Evolutionary conservation across 2,888 invertebrate species (phyloP).

Genomic region (Epistrophe grossulariae): DNA sequence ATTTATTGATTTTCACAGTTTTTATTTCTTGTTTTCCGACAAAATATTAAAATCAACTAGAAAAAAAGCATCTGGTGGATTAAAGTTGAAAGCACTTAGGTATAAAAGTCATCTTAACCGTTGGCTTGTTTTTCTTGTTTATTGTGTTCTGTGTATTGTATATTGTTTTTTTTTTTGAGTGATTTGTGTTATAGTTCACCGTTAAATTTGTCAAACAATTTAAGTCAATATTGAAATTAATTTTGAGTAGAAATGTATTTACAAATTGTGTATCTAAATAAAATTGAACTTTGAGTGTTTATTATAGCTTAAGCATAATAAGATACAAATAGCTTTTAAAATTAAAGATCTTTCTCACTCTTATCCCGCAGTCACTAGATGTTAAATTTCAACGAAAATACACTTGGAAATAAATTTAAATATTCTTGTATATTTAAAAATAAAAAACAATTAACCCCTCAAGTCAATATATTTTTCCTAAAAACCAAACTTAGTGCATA

Average conservation of each 20-base stretch:
- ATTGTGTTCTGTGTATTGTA: too few relatives aligned
- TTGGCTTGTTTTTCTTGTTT: neutral
- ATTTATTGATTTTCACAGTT: conserved; percentile 25
- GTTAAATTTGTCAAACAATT: conserved; percentile 9
- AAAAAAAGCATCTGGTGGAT: conserved; percentile 9
- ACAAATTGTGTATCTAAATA: neutral
- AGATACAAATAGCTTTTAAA: too few relatives aligned
- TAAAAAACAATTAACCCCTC: too few relatives aligned
- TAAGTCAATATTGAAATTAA: conserved; percentile 20
- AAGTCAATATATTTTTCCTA: too few relatives aligned
- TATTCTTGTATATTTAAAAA: too few relatives aligned
- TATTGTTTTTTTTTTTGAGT: conserved; percentile 4
- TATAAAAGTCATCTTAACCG: neutral
- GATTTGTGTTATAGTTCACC: neutral
- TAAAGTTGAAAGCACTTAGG: conserved; percentile 24
- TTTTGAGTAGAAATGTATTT: neutral
- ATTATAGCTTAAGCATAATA: neutral
- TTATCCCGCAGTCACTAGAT: too few relatives aligned
- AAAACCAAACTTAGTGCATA: too few relatives aligned
- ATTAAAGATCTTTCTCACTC: too few relatives aligned
- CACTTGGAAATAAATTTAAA: too few relatives aligned
- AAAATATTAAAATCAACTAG: neutral
- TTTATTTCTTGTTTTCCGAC: neutral
- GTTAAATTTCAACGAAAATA: too few relatives aligned
- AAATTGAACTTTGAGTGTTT: neutral